Evolutionary conservation across 2,797 vertebrate genomes (phyloP).

Genomic region (Morelia viridis): DNA sequence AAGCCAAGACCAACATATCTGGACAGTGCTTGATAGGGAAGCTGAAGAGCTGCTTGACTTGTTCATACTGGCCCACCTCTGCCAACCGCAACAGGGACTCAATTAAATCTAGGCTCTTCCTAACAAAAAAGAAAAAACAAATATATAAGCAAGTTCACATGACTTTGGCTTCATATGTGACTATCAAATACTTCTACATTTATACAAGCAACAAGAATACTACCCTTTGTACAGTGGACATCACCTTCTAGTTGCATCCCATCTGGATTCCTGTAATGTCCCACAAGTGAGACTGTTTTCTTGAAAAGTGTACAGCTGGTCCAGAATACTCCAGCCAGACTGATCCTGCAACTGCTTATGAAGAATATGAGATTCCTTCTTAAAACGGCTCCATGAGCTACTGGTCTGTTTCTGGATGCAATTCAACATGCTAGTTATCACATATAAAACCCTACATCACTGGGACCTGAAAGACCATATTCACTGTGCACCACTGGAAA

Average conservation of each 20-base stretch:
- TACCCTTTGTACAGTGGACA: not conserved
- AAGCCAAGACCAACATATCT: slow-evolving; percentile 96
- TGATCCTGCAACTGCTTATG: not conserved
- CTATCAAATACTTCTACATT: not conserved
- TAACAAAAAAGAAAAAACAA: slow-evolving; percentile 65
- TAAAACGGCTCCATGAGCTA: not conserved
- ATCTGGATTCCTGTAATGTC: not conserved
- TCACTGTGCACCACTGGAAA: not conserved
- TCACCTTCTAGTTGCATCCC: not conserved
- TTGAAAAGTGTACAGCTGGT: not conserved
- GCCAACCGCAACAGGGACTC: slow-evolving; percentile 93
- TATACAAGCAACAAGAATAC: not conserved
- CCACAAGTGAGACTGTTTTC: not conserved
- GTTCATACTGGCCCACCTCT: slow-evolving; percentile 97
- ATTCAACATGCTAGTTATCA: not conserved
- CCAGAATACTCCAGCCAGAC: not conserved
- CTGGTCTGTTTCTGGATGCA: not conserved
- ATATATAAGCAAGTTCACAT: not conserved
- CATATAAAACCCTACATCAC: not conserved
- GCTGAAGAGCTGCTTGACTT: slow-evolving; percentile 98
- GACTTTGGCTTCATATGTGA: not conserved
- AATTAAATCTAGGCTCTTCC: slow-evolving; percentile 99
- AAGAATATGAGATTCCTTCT: not conserved
- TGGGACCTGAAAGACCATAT: not conserved
- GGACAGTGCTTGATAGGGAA: slow-evolving; percentile 99